Evolutionary conservation across 2,113 vertebrate species (phyloP).

Genomic region (Dissostichus mawsoni): DNA sequence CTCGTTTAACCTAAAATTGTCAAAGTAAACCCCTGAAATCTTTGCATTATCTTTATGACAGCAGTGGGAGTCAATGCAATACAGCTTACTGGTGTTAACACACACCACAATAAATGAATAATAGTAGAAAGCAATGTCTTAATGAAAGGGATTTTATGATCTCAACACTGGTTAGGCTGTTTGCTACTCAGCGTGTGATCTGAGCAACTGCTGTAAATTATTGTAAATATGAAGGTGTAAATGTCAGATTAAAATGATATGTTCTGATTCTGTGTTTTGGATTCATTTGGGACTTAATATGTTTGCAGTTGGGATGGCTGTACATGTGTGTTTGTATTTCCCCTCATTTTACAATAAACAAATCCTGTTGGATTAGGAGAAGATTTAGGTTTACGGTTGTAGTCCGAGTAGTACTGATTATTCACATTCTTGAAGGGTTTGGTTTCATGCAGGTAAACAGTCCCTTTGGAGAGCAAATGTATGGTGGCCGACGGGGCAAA

Average conservation of each 20-base stretch:
- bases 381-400: no score
- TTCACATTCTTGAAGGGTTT: no score
- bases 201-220: constrained; percentile 22
- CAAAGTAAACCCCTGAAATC: no score
- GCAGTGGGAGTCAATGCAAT: constrained; percentile 20
- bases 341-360: no score
- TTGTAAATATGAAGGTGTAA: constrained; percentile 5
- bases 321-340: no score
- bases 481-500: no score
- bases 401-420: no score
- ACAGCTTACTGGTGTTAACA: constrained; percentile 7
- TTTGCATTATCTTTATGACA: neutral
- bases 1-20: neutral
- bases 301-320: neutral
- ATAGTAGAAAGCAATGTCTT: neutral
- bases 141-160: constrained; percentile 32
- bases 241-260: constrained; percentile 40
- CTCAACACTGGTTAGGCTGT: constrained; percentile 4
- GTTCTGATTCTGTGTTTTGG: constrained; percentile 24
- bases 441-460: no score
- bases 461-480: no score
- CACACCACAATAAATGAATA: neutral
- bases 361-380: no score
- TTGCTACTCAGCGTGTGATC: constrained; percentile 41
- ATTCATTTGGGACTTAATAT: constrained; percentile 19